These are phyloP conservation scores for Aurelia sp. DNA, from an alignment of 30 jellyfish, hydroid and myxozoan species.

Conservation along the genomic window DNA sequence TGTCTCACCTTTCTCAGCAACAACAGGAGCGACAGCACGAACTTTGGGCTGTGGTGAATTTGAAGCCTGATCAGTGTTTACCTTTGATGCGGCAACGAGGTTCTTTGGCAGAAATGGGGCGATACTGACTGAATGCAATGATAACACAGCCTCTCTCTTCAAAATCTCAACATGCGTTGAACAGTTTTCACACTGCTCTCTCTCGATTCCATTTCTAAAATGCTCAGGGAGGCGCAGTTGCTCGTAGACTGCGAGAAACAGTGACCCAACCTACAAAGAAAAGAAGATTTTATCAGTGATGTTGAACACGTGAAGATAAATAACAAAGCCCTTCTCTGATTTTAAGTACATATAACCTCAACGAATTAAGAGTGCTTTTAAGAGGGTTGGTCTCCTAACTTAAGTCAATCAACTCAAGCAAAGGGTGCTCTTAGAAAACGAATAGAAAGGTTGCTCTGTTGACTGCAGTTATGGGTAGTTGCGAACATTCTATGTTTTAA, in stretches of 20 bases:
- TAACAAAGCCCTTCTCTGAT: too few species aligned
- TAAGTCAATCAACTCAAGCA: too few species aligned
- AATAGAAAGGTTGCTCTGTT: too few species aligned
- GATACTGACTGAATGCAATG: conserved; percentile 76
- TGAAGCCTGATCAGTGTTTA: conserved; percentile 33
- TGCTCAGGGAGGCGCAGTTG: conserved; percentile 79
- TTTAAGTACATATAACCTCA: too few species aligned
- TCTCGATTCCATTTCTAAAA: conserved; percentile 69
- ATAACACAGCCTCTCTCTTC: conserved; percentile 78
- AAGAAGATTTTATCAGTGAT: neutral
- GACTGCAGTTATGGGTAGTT: too few species aligned
- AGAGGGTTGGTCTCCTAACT: too few species aligned
- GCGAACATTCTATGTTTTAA: too few species aligned
- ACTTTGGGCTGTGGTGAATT: neutral
- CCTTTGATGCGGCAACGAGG: conserved; percentile 37
- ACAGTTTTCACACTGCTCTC: conserved; percentile 91
- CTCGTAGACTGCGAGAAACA: conserved; percentile 80
- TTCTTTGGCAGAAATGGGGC: conserved; percentile 85
- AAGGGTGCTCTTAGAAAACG: too few species aligned
- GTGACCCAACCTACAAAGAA: conserved; percentile 80
- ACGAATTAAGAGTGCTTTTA: too few species aligned
- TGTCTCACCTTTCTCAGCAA: conserved; percentile 18
- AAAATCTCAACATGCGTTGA: conserved; percentile 83
- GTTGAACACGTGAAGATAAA: too few species aligned
- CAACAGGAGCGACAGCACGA: conserved; percentile 2